Evolutionary conservation across 2,797 vertebrate species (phyloP).

Genomic region (Siniperca scherzeri): DNA sequence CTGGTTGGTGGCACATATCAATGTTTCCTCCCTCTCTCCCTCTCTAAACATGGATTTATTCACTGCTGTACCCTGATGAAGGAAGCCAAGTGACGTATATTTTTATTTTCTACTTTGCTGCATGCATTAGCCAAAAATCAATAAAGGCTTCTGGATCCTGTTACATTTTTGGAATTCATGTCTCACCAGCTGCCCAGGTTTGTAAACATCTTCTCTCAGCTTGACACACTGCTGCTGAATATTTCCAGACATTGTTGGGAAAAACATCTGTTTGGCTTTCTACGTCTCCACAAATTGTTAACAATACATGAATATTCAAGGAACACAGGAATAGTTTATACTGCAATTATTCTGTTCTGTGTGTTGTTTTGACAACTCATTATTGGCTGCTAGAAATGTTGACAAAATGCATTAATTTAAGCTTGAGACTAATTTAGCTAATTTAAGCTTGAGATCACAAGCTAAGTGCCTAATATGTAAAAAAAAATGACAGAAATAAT

Average conservation of each 20-base stretch:
- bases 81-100: conserved; percentile 35
- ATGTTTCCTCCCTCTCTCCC: conserved; percentile 14
- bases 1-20: conserved; percentile 2
- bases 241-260: conserved; percentile 43
- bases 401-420: conserved; percentile 62
- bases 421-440: conserved; percentile 42
- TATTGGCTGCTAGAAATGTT: conserved; percentile 53
- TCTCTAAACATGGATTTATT: conserved; percentile 50
- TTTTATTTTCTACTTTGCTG: conserved; percentile 53
- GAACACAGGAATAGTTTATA: conserved; percentile 45
- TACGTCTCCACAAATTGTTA: conserved; percentile 45
- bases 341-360: conserved; percentile 46
- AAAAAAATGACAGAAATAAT: not conserved
- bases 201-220: conserved; percentile 57
- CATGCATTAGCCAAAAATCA: conserved; percentile 65
- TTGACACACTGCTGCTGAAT: conserved; percentile 44
- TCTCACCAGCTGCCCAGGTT: conserved; percentile 60
- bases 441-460: conserved; percentile 40
- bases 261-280: conserved; percentile 66
- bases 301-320: conserved; percentile 69
- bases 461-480: conserved; percentile 27
- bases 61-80: conserved; percentile 37
- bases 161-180: conserved; percentile 49
- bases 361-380: conserved; percentile 66
- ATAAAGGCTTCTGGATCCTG: conserved; percentile 62